Evolutionary conservation across 2,797 vertebrate genomes (phyloP), one percentile per base, ranked within the genome.

Genomic region (Coregonus suidteri): DNA sequence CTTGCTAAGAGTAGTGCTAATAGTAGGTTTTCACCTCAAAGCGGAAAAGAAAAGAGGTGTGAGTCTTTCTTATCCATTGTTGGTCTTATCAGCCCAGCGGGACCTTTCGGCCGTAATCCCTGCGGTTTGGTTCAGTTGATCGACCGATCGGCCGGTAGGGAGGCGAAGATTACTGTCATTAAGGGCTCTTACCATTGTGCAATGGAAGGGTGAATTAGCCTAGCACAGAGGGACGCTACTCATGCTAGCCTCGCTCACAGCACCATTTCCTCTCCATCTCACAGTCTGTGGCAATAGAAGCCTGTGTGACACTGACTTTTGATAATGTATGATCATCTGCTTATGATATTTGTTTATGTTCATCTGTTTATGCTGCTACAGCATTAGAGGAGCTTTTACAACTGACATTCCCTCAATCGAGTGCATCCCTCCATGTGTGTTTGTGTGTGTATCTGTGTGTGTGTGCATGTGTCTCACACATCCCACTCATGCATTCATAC

Each of bases 191-290:
- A 76, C 64, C 13, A 41, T 30, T 35, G 70, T 59, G 56, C 74
- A 79, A 79, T 77, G 78, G 77, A 66, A 67, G 77, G 77, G 81
- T 79, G 75, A 82, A 79, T 79, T 82, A 77, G 54, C 77, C 74
- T 35, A 66, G 77, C 64, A 16, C 65, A 67, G 13, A 14, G 31
- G 11, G 65, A 67, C 4, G 30, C 65, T 34, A 31, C 25, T 34
- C 65, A 67, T 1, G 31, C 30, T 67, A 34, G 30, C 13, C 4
- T 16, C 14, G 13, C 30, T 67, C 65, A 67, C 65, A 34, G 65
- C 11, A 31, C 18, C n/a, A 20, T 62, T 62, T 62, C 7, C n/a
- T 59, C 54, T 56, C 54, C 54, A 56, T 56, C 1, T 56, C 54
- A n/a, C 5, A 6, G 54, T n/a, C 4, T 59, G 18, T 6, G 16